phyloP scores from a whole-genome alignment of 2,113 vertebrate species.

The Oxygymnocypris stewartii region DNA sequence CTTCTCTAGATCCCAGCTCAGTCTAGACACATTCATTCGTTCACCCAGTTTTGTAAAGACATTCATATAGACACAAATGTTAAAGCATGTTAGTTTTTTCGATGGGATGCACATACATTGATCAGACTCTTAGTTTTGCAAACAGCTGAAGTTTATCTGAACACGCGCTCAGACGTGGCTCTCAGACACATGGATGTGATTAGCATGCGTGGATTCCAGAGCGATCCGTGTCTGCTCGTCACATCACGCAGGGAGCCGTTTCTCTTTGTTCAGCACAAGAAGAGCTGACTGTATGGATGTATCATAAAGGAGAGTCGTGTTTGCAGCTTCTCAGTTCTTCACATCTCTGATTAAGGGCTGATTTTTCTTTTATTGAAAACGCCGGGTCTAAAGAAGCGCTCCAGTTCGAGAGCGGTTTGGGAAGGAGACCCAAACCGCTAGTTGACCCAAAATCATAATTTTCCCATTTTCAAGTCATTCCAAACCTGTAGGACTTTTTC shows the following conservation, averaged over 20 bases:
- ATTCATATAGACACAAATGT: not conserved
- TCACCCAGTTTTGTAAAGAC: not conserved
- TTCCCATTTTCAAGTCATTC: too few relatives aligned
- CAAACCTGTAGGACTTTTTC: too few relatives aligned
- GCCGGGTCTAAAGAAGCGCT: not conserved
- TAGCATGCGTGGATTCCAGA: conserved; percentile 11
- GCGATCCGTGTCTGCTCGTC: not conserved
- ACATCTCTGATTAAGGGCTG: not conserved
- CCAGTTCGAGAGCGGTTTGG: not conserved
- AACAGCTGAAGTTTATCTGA: conserved; percentile 5
- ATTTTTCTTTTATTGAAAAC: not conserved
- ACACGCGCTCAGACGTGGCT: conserved; percentile 7
- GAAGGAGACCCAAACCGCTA: not conserved
- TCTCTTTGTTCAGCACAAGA: conserved; percentile 23
- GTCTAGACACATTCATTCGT: not conserved
- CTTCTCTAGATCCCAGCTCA: not conserved
- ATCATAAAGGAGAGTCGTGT: conserved; percentile 8
- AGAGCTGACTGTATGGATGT: conserved; percentile 21
- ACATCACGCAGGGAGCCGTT: not conserved
- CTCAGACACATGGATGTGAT: conserved; percentile 35
- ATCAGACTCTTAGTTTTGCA: conserved; percentile 1
- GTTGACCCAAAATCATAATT: too few relatives aligned
- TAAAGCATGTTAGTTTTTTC: not conserved
- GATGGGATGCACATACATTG: too few relatives aligned
- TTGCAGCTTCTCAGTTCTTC: conserved; percentile 24